phyloP scores from a whole-genome alignment of 2,888 invertebrate genomes.

The Papilio elwesi region DNA sequence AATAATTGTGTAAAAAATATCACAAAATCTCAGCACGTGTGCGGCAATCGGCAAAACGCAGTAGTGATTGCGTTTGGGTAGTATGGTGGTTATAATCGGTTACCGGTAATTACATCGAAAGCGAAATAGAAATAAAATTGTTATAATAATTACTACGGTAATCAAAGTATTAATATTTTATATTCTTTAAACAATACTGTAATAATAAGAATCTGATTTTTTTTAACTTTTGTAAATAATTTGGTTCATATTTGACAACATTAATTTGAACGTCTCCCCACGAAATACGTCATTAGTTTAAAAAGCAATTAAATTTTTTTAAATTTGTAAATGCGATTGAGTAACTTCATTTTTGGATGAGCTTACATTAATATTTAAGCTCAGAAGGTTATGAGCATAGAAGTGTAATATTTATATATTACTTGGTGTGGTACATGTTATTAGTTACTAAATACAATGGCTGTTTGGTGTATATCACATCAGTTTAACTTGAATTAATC shows the following conservation, averaged over 20 bases:
- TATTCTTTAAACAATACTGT: too few species aligned
- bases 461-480: too few species aligned
- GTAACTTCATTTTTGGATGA: background rate
- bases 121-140: background rate
- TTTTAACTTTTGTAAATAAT: background rate
- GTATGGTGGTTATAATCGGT: background rate
- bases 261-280: conserved; percentile 1
- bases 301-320: background rate
- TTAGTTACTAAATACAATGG: too few species aligned
- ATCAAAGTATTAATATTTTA: background rate
- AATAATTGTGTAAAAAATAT: conserved; percentile 77
- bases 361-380: too few species aligned
- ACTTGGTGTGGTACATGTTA: too few species aligned
- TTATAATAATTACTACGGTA: background rate
- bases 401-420: too few species aligned
- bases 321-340: background rate
- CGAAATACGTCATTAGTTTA: background rate
- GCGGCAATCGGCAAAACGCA: conserved; percentile 81
- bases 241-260: background rate
- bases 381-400: background rate
- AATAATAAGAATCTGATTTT: background rate
- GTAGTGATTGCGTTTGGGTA: conserved; percentile 53
- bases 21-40: conserved; percentile 82
- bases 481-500: too few species aligned
- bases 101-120: conserved; percentile 32